Conservation (phyloP, 2,888 invertebrate genomes). For the Agrochola macilenta region DNA sequence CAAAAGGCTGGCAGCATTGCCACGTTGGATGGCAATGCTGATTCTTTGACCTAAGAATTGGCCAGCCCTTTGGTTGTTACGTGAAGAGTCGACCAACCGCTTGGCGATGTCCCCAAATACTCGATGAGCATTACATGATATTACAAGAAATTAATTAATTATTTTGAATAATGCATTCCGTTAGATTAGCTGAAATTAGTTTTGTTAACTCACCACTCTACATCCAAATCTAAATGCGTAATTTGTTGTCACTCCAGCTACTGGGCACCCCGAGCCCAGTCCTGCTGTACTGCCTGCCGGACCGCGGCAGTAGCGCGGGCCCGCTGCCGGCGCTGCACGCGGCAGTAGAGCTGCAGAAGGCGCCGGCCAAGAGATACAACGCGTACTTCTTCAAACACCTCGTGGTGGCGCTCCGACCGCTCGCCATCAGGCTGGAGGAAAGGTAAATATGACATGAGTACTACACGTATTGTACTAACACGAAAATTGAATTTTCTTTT, state of each 20-base stretch:
- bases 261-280: slow-evolving; percentile 96
- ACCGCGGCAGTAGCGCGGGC: slow-evolving; percentile 77
- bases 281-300: slow-evolving; percentile 93
- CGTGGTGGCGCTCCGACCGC: slow-evolving; percentile 94
- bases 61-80: too few species aligned
- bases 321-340: slow-evolving; percentile 94
- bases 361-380: slow-evolving; percentile 92
- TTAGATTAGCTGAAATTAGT: not conserved
- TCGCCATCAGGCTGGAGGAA: slow-evolving; percentile 97
- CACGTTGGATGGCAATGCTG: too few species aligned
- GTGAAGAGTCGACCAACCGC: too few species aligned
- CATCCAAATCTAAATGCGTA: not conserved
- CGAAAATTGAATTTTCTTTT: not conserved
- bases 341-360: slow-evolving; percentile 94
- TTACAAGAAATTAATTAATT: not conserved
- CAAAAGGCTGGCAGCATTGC: too few species aligned
- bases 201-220: not conserved
- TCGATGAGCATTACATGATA: too few species aligned
- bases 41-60: too few species aligned
- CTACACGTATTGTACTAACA: not conserved
- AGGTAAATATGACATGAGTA: slow-evolving; percentile 72
- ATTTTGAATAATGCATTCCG: not conserved
- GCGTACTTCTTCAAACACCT: slow-evolving; percentile 97
- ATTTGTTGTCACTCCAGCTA: slow-evolving; percentile 89
- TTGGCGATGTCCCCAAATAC: too few species aligned